Conservation (phyloP, 2,888 invertebrate species). For the Sepioteuthis lessoniana region DNA sequence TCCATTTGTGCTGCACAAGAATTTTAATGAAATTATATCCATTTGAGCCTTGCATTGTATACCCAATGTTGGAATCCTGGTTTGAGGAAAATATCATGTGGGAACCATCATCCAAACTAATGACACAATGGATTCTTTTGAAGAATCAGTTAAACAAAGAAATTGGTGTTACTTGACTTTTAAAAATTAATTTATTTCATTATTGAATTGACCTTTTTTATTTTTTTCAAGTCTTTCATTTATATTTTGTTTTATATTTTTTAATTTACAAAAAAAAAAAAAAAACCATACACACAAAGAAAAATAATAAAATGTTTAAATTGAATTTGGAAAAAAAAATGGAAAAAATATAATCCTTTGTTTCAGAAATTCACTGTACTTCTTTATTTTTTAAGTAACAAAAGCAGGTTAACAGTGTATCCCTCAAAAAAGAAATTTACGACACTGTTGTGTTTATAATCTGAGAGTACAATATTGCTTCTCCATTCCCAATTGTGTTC, state of each 20-base stretch:
- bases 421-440: too few species aligned
- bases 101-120: not conserved
- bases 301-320: not conserved
- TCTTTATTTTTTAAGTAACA: not conserved
- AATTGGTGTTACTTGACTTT: not conserved
- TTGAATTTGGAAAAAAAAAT: not conserved
- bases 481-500: too few species aligned
- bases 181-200: not conserved
- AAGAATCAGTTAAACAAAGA: not conserved
- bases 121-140: not conserved
- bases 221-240: not conserved
- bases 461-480: too few species aligned
- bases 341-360: not conserved
- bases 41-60: not conserved
- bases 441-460: too few species aligned
- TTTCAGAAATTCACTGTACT: not conserved
- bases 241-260: not conserved
- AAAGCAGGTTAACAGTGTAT: too few species aligned
- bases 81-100: not conserved
- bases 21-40: not conserved
- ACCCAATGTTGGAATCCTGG: not conserved
- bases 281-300: too few species aligned
- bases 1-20: not conserved
- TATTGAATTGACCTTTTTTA: not conserved
- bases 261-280: not conserved